Conservation (phyloP, 1,140 invertebrate genomes). For the Pomacea maculata region DNA sequence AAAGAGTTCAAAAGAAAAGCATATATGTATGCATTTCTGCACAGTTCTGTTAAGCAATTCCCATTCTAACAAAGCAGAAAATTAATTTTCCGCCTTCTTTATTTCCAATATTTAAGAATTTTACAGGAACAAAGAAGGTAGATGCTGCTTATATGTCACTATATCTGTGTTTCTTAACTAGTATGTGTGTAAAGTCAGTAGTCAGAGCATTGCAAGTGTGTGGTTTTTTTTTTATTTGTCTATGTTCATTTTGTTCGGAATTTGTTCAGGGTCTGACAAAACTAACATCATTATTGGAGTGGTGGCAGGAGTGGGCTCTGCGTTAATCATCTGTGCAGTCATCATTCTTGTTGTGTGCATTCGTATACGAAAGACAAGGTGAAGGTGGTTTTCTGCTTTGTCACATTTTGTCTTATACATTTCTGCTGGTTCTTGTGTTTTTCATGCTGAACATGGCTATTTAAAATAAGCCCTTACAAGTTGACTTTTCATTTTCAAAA, state of each 20-base stretch:
- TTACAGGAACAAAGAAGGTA: too few species aligned
- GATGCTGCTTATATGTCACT: background rate
- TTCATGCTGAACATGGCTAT: too few species aligned
- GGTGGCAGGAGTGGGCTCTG: conserved; percentile 48
- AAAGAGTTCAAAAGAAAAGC: too few species aligned
- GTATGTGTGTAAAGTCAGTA: background rate
- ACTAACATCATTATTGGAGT: conserved; percentile 48
- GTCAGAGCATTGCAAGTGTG: background rate
- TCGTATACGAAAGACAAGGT: conserved; percentile 51
- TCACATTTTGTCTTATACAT: too few species aligned
- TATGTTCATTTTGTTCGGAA: conserved; percentile 17
- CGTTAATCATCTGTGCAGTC: conserved; percentile 48
- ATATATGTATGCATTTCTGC: too few species aligned
- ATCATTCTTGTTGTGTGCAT: conserved; percentile 43
- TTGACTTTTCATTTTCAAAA: too few species aligned
- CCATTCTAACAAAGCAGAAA: too few species aligned
- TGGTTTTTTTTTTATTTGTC: background rate
- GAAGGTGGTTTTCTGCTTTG: background rate
- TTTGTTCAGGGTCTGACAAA: conserved; percentile 5
- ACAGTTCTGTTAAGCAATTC: too few species aligned
- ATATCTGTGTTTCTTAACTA: background rate
- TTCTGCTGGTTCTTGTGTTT: too few species aligned
- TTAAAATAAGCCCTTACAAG: too few species aligned
- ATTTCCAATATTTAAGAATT: too few species aligned
- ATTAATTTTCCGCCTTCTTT: too few species aligned